Base-by-base conservation (phyloP, 2,113 vertebrate species). In the Daboia siamensis region DNA sequence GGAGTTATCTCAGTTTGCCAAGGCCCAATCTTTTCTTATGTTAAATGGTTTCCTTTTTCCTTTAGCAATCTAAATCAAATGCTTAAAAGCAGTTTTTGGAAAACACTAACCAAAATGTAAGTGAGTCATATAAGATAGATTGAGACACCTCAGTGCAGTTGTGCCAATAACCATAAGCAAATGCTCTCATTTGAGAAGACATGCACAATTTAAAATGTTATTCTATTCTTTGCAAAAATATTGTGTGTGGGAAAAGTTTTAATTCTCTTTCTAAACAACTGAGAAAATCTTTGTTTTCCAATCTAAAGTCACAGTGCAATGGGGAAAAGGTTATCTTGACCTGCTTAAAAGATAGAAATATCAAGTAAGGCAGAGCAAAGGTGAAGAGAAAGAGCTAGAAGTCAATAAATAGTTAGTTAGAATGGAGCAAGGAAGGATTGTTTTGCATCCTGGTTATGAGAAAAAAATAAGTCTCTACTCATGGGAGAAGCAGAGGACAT, bases 1-100 rank as follows among this genome's bases (percentile, higher is more conserved):
- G 92, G 61, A 95, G 91, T 96, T 95, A 87, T 88, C 51, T 95
- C 87, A 92, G 80, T 11, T 51, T 93, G 51, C 46, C 87, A 93
- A 96, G 90, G 64, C 87, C 5, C 10, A 69, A 13, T 52, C 9
- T 92, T 93, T 91, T 91, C 84, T 48, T 91, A 0, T 74, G 39
- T n/a, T 87, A 1, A 87, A 74, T 51, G 91, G 93, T 88, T 90
- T 95, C 94, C 91, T 91, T 93, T 51, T 92, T 55, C 86, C 91
- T 69, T 89, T 86, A 92, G 5, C 46, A 59, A 74, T 56, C 48
- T 92, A 93, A 92, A 80, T 92, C 26, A 29, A 48, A 93, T 87
- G 29, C 89, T 94, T 44, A 95, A 95, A 91, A 24, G 7, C 24
- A 92, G 88, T 23, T 7, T 56, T 92, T 91, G 52, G 15, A 87